Conservation (phyloP, 1,140 invertebrate genomes). For the Pomacea maculata region DNA sequence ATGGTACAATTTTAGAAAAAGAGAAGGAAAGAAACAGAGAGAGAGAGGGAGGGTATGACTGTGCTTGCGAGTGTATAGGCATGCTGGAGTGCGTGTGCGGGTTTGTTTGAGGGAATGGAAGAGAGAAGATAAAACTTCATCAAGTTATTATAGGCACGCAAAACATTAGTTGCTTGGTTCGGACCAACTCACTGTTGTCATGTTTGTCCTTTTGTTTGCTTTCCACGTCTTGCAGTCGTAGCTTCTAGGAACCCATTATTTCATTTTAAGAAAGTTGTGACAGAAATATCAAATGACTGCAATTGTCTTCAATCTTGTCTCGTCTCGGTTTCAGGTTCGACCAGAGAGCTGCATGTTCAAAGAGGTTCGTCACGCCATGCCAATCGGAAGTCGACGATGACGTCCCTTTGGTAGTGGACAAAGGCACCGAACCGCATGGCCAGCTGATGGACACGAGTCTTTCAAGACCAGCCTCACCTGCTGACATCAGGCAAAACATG, state of each 20-base stretch:
- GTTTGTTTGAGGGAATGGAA: slow-evolving; percentile 19
- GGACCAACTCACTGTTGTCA: background rate
- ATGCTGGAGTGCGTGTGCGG: background rate
- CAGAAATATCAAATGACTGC: background rate
- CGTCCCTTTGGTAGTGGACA: background rate
- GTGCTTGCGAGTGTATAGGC: slow-evolving; percentile 2
- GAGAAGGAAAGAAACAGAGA: background rate
- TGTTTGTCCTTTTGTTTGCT: slow-evolving; percentile 12
- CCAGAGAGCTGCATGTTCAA: slow-evolving; percentile 58
- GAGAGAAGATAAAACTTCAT: background rate
- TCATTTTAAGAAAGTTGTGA: background rate
- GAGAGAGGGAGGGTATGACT: slow-evolving; percentile 3
- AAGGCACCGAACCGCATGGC: background rate
- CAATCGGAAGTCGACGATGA: slow-evolving; percentile 40
- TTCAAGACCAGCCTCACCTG: background rate
- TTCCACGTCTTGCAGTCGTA: background rate
- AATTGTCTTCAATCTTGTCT: slow-evolving; percentile 9
- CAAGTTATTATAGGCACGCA: background rate
- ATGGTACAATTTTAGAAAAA: background rate
- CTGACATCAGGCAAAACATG: background rate
- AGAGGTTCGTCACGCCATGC: slow-evolving; percentile 40
- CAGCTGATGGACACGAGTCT: background rate
- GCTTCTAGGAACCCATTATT: background rate
- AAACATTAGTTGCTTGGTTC: background rate
- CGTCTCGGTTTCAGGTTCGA: slow-evolving; percentile 38